Conservation (phyloP, 2,888 invertebrate species). For the Tridacna crocea region DNA sequence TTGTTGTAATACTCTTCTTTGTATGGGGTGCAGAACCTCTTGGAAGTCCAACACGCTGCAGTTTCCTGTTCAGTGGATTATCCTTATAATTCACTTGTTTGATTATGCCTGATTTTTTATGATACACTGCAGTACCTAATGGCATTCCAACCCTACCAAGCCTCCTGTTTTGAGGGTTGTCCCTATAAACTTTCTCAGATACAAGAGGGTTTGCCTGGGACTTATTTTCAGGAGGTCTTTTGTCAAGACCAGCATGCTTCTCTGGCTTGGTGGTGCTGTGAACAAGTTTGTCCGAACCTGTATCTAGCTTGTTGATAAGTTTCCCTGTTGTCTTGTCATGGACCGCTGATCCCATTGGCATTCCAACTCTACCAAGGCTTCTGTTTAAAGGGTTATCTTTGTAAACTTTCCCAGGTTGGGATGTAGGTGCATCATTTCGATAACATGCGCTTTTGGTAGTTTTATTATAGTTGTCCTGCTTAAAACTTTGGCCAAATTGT, state of each 20-base stretch:
- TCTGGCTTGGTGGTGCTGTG: not conserved
- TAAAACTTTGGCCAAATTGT: too few species aligned
- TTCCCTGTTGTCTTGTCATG: not conserved
- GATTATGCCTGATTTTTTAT: not conserved
- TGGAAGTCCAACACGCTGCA: constrained; percentile 41
- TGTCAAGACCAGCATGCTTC: constrained; percentile 31
- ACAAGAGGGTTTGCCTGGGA: not conserved
- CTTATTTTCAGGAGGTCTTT: not conserved
- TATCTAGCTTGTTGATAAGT: not conserved
- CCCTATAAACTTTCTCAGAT: constrained; percentile 31
- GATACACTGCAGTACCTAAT: constrained; percentile 30
- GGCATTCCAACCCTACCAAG: constrained; percentile 37
- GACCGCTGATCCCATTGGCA: constrained; percentile 29
- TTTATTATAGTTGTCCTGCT: not conserved
- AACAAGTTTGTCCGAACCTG: too few species aligned
- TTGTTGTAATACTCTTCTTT: not conserved
- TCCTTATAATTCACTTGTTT: constrained; percentile 27
- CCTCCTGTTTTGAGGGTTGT: constrained; percentile 34
- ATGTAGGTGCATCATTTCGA: too few species aligned
- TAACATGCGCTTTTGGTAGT: not conserved
- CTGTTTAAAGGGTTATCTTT: constrained; percentile 40
- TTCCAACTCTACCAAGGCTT: constrained; percentile 34
- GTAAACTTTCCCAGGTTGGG: constrained; percentile 25
- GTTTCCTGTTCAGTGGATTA: constrained; percentile 36
- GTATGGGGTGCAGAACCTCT: constrained; percentile 33